Percentiles rank a stretch among this genome's conserved stretches.
Evolutionary conservation across 2,113 vertebrate species (phyloP).

Genomic region (Verasper variegatus): DNA sequence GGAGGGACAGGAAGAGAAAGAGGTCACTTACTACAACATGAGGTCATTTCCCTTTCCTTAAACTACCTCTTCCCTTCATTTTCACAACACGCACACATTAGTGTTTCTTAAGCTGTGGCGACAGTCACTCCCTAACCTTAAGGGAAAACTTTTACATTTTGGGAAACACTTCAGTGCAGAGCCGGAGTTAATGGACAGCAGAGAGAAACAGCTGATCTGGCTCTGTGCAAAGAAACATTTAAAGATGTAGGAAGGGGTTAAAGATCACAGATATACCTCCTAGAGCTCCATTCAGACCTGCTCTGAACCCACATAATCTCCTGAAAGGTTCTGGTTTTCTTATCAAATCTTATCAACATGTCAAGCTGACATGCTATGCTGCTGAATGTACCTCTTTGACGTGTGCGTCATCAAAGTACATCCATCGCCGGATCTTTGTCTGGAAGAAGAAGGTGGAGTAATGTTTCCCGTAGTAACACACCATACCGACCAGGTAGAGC

Average conservation of each 20-base stretch:
- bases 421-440: slow-evolving; percentile 96
- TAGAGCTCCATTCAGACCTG: no score
- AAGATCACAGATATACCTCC: no score
- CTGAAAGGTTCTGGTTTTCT: no score
- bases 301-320: no score
- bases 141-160: no score
- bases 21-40: slow-evolving; percentile 1
- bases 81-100: background rate
- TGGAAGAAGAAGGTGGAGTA: slow-evolving; percentile 99
- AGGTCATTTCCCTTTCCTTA: slow-evolving; percentile 16
- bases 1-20: slow-evolving; percentile 15
- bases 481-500: slow-evolving; percentile 97
- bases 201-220: no score
- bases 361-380: background rate
- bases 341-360: background rate
- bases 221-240: no score
- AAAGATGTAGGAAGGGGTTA: no score
- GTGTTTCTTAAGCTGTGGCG: no score
- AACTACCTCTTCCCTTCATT: background rate
- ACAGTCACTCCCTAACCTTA: no score
- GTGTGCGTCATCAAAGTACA: slow-evolving; percentile 98
- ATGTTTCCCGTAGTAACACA: slow-evolving; percentile 98
- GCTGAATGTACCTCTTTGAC: slow-evolving; percentile 91
- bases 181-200: no score
- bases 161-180: no score